Conservation (phyloP, 2,888 invertebrate species). For the Torymus tubicola region DNA sequence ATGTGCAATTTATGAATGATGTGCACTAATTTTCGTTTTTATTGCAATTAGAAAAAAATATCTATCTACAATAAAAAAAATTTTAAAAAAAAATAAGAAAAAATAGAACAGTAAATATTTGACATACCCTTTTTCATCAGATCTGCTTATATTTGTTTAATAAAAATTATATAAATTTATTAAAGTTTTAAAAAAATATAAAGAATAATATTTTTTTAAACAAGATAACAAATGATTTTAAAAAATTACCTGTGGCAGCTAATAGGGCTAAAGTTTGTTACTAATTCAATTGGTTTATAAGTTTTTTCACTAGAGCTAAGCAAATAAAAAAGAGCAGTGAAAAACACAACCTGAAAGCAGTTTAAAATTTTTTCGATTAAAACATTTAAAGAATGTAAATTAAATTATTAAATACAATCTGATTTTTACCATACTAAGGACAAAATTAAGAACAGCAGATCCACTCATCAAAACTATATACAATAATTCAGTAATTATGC, state of each 20-base stretch:
- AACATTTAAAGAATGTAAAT: not conserved
- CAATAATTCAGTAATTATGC: slow-evolving; percentile 90
- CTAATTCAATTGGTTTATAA: slow-evolving; percentile 95
- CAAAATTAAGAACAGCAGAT: slow-evolving; percentile 91
- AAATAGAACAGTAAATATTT: slow-evolving; percentile 15
- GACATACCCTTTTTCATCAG: slow-evolving; percentile 67
- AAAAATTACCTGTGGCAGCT: slow-evolving; percentile 80
- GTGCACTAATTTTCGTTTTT: slow-evolving; percentile 20
- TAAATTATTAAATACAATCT: not conserved
- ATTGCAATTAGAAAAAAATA: slow-evolving; percentile 41
- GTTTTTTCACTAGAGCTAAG: slow-evolving; percentile 89
- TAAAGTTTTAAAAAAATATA: slow-evolving; percentile 30
- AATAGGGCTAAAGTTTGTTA: slow-evolving; percentile 88
- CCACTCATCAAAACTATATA: slow-evolving; percentile 93
- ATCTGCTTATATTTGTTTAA: slow-evolving; percentile 60
- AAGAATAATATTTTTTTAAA: slow-evolving; percentile 2
- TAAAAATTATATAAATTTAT: slow-evolving; percentile 46
- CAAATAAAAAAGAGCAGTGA: slow-evolving; percentile 97
- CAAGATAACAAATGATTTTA: not conserved
- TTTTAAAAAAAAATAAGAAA: slow-evolving; percentile 21
- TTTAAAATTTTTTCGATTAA: slow-evolving; percentile 32
- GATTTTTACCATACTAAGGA: slow-evolving; percentile 85
- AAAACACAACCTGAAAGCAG: slow-evolving; percentile 90
- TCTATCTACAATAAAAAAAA: slow-evolving; percentile 45
- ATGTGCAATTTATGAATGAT: not conserved